Base-by-base conservation (phyloP, 2,888 invertebrate genomes). In the Aporophyla nigra region DNA sequence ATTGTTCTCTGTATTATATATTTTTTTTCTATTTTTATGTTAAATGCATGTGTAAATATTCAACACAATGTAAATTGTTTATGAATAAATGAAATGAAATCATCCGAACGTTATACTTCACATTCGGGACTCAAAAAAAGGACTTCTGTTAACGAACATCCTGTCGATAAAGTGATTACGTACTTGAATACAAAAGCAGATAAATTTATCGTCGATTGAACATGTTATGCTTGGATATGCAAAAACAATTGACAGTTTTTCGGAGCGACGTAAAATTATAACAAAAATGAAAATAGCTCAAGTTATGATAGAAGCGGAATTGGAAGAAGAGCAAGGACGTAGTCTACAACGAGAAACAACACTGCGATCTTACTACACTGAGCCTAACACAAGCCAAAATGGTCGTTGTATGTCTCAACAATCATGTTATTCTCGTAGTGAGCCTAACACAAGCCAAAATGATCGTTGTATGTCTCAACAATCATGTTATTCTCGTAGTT, bases 261-360 rank as follows among this genome's bases (percentile, higher is more conserved):
- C 69, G 51, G 69, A 69, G 54, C 59, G 74, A 46, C 61, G 69
- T 53, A 74, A 74, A 74, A 61, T 70, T 59, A 46, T 70, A 69
- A 74, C 46, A 46, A 74, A 74, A 74, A 74, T 70, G 69, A 74
- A 74, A 69, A 74, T 70, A 62, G 74, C 69, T 51, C 74, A 74
- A 70, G 59, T 74, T 70, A 70, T 61, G 51, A 74, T 74, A 62
- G 74, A 74, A 59, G 69, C 59, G 27, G 69, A 69, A 74, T 62
- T 74, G 54, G 69, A 70, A 69, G 69, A 74, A 54, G 51, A 74
- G 24, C 53, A 74, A 74, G 74, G 70, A 74, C 70, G 54, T 62
- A 70, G 69, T 63, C 54, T 65, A 49, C 65, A 65, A 65, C 65
- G 65, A 61, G 33, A 49, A 71, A 65, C 49, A 49, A 65, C 65